Percentiles rank a stretch among this genome's conserved stretches.
Evolutionary conservation across 2,797 vertebrate genomes (phyloP).

Genomic region (Sitta carolinensis): DNA sequence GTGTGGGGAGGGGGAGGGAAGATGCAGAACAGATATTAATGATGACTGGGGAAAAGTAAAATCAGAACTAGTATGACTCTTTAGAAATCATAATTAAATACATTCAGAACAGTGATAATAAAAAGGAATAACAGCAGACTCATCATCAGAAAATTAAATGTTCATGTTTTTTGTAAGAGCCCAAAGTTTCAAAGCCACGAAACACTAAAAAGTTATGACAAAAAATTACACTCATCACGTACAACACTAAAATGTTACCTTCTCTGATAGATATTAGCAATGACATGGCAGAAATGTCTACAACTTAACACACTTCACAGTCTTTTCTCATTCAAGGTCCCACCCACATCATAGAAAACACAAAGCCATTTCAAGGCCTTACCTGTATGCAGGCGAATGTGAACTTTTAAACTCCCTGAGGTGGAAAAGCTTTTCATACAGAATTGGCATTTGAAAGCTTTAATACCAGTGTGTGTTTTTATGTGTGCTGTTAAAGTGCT

Average conservation of each 20-base stretch:
- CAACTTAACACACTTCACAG: background rate
- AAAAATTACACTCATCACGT: background rate
- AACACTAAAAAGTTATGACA: background rate
- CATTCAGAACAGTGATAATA: fast-evolving
- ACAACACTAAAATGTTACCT: background rate
- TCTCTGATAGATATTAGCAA: background rate
- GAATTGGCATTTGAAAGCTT: constrained; percentile 94
- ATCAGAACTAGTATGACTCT: background rate
- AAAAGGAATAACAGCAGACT: background rate
- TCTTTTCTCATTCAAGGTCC: background rate
- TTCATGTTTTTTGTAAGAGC: background rate
- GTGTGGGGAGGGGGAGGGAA: fast-evolving
- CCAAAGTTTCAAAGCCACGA: background rate
- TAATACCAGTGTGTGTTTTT: constrained; percentile 97
- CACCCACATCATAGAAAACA: background rate
- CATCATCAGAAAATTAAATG: background rate
- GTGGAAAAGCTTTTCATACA: constrained; percentile 99
- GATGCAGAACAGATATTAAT: background rate
- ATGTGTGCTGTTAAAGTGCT: constrained; percentile 98
- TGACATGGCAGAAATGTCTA: background rate
- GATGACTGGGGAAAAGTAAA: background rate
- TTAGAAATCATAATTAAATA: background rate
- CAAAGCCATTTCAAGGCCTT: background rate
- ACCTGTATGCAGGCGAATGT: constrained; percentile 98
- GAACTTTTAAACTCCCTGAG: constrained; percentile 98